Evolutionary conservation across 1,140 invertebrate genomes (phyloP).

Genomic region (Camponotus vicinus): DNA sequence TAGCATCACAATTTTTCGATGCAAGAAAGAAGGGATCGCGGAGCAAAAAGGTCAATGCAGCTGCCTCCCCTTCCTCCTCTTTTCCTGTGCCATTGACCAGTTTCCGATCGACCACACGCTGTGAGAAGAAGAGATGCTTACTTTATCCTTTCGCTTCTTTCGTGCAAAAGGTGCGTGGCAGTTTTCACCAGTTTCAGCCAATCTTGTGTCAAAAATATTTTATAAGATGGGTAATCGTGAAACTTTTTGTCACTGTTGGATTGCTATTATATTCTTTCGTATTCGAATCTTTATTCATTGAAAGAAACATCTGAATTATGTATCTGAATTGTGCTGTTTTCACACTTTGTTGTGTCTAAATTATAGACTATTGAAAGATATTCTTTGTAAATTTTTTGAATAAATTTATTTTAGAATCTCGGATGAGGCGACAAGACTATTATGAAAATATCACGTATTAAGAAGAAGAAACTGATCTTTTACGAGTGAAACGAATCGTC

Average conservation of each 20-base stretch:
- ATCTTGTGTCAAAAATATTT: not conserved
- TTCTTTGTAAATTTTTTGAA: not conserved
- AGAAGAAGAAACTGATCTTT: not conserved
- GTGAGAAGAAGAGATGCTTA: slow-evolving; percentile 42
- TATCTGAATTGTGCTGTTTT: not conserved
- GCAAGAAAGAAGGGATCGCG: slow-evolving; percentile 3
- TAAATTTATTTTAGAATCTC: not conserved
- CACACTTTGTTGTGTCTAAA: not conserved
- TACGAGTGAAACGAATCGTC: not conserved
- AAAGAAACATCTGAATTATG: not conserved
- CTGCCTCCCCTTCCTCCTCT: slow-evolving; percentile 31
- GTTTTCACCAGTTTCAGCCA: not conserved
- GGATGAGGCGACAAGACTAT: not conserved
- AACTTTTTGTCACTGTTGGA: not conserved
- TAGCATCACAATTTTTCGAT: not conserved
- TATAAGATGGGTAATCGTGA: not conserved
- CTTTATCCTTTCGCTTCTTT: slow-evolving; percentile 6
- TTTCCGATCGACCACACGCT: slow-evolving; percentile 12
- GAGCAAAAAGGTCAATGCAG: slow-evolving; percentile 30
- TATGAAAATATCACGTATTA: not conserved
- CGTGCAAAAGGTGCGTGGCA: not conserved
- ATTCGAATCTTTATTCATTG: not conserved
- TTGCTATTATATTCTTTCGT: slow-evolving; percentile 7
- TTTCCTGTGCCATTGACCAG: slow-evolving; percentile 4
- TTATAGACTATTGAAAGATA: not conserved